Base-by-base conservation (phyloP, 2,113 vertebrate genomes). In the Morone chrysops region DNA sequence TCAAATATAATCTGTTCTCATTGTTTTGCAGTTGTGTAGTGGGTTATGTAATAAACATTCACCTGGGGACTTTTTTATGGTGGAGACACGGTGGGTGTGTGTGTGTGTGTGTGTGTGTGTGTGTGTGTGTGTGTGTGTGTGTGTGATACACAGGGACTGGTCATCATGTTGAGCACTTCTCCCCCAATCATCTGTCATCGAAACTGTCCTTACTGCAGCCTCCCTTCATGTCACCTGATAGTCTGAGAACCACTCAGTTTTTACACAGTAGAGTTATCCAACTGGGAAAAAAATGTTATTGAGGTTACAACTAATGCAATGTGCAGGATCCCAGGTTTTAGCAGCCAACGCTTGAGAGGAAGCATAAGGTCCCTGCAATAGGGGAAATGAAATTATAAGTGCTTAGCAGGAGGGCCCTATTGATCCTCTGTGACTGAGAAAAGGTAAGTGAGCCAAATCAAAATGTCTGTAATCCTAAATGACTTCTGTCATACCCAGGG, bases 351-450 rank as follows among this genome's bases (percentile, higher is more conserved):
- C n/a, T 73, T 47, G 8, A 71, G 22, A 48, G 65, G 54, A 71
- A 62, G 48, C 67, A 65, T 9, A 77, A 53, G 73, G 40, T 87
- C 48, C 83, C 65, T 78, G 68, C 70, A 45, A 59, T 22, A 25
- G 53, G 18, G 71, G 51, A 80, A 84, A 89, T 87, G 38, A 84
- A 88, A 91, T 87, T 78, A 71, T 66, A 78, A 84, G 77, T 83
- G 79, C 82, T 83, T 83, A 86, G 85, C 86, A 86, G 73, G 69
- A 77, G 75, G 59, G 79, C 48, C 50, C 6, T 88, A 90, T 92
- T 84, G 91, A 91, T 92, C 85, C 75, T 43, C 43, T 83, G 76
- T 80, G 70, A 68, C 57, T 68, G 74, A 90, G 87, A 92, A 90
- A 76, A 90, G 68, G 59, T 61, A 56, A 73, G 68, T 43, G 75